Conservation (phyloP, 2,113 vertebrate species). For the zebrafish (Danio rerio) region DNA sequence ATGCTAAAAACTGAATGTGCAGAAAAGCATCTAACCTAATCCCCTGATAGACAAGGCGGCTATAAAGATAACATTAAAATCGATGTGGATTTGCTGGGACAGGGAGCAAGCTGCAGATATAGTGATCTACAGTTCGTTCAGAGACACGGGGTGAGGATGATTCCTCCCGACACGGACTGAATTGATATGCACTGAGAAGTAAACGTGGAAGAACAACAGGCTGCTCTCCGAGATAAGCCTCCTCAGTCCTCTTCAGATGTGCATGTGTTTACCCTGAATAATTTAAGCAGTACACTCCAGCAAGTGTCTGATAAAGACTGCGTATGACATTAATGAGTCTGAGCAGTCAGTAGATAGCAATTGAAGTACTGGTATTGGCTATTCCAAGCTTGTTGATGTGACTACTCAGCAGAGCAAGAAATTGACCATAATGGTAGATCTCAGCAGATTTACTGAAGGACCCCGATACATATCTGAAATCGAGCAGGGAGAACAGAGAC, state of each 20-base stretch:
- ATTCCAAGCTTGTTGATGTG: slow-evolving; percentile 27
- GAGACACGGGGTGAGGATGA: neutral
- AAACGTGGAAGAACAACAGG: slow-evolving; percentile 54
- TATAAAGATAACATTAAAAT: slow-evolving; percentile 46
- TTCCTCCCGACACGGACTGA: slow-evolving; percentile 42
- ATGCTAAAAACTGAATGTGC: slow-evolving; percentile 11
- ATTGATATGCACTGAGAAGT: slow-evolving; percentile 48
- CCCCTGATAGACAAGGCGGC: slow-evolving; percentile 36
- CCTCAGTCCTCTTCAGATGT: slow-evolving; percentile 51
- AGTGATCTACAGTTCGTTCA: slow-evolving; percentile 32
- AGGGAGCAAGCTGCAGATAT: slow-evolving; percentile 40
- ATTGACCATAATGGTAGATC: slow-evolving; percentile 31
- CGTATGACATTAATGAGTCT: slow-evolving; percentile 46
- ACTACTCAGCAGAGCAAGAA: slow-evolving; percentile 51
- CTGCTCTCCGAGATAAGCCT: slow-evolving; percentile 59
- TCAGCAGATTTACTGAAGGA: slow-evolving; percentile 42
- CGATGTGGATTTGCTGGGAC: slow-evolving; percentile 41
- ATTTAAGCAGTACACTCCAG: slow-evolving; percentile 57
- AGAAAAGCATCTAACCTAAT: slow-evolving; percentile 32
- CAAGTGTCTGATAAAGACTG: slow-evolving; percentile 53
- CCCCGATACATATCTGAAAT: slow-evolving; percentile 48
- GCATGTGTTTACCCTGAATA: slow-evolving; percentile 56
- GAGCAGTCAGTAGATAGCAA: slow-evolving; percentile 47
- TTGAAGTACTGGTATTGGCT: slow-evolving; percentile 31
- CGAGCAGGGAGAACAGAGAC: slow-evolving; percentile 29